These are phyloP conservation scores for Triplophysa tibetana DNA, from an alignment of 2,113 vertebrate genomes.

Conservation along the genomic window DNA sequence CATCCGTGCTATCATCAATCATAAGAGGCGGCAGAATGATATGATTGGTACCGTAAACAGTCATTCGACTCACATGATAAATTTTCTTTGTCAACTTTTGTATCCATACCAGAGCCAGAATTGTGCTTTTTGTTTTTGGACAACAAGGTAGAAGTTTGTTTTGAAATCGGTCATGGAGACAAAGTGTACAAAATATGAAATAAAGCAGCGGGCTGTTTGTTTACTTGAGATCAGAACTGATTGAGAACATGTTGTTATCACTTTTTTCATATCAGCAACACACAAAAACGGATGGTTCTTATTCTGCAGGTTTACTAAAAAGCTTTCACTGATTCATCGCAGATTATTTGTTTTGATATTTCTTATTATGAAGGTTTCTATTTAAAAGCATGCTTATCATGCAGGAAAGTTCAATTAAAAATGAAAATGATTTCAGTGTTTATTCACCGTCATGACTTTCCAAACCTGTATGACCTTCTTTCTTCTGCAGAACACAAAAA, in stretches of 20 bases:
- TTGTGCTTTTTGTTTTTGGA: background rate
- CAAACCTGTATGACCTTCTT: no score
- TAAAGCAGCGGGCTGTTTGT: background rate
- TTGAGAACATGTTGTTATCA: background rate
- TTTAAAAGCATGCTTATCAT: no score
- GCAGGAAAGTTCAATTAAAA: no score
- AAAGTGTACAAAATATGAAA: background rate
- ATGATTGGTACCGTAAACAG: background rate
- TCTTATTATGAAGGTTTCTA: no score
- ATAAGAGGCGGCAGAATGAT: background rate
- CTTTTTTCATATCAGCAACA: background rate
- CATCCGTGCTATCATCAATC: conserved; percentile 17
- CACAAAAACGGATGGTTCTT: background rate
- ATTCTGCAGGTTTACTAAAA: background rate
- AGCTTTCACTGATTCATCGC: no score
- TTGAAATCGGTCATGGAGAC: background rate
- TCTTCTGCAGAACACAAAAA: no score
- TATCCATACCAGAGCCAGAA: conserved; percentile 12
- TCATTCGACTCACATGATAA: background rate
- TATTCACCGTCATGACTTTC: no score
- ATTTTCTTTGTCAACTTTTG: conserved; percentile 65
- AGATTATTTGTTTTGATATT: background rate
- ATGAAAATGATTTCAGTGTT: no score
- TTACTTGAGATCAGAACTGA: conserved; percentile 14
- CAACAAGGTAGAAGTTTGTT: background rate